Conservation (phyloP, 2,113 vertebrate genomes). For the Neotragus moschatus region DNA sequence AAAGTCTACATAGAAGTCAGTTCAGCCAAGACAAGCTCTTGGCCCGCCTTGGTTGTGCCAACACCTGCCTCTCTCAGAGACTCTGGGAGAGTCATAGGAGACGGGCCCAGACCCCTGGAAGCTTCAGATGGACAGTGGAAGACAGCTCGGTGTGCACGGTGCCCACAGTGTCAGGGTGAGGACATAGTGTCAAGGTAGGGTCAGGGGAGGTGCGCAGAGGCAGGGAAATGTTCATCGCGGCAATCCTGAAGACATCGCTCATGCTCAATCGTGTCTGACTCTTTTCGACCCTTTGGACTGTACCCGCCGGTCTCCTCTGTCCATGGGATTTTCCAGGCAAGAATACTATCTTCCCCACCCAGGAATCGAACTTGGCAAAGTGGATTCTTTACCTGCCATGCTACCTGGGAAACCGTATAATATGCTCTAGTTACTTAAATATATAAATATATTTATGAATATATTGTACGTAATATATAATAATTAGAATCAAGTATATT, state of each 20-base stretch:
- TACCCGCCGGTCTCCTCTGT: not conserved
- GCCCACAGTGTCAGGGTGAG: not conserved
- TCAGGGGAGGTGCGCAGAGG: not conserved
- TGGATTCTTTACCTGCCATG: not conserved
- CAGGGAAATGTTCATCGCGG: not conserved
- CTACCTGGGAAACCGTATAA: not conserved
- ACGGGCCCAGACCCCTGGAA: not conserved
- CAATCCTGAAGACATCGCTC: not conserved
- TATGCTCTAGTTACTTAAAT: not conserved
- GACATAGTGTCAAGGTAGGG: not conserved
- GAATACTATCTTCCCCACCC: not conserved
- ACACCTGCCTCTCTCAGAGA: not conserved
- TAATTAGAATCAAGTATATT: not conserved
- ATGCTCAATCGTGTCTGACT: not conserved
- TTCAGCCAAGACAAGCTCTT: no score
- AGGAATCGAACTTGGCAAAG: not conserved
- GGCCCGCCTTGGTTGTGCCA: not conserved
- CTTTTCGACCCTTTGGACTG: not conserved
- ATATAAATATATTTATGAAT: not conserved
- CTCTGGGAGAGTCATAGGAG: not conserved
- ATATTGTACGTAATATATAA: not conserved
- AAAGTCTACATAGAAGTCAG: not conserved
- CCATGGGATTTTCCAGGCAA: not conserved
- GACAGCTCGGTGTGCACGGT: accelerated
- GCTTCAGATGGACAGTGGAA: not conserved